Percentiles rank a stretch among this genome's conserved stretches.
Conservation (phyloP, 2,113 vertebrate species). For the Trichechus manatus region DNA sequence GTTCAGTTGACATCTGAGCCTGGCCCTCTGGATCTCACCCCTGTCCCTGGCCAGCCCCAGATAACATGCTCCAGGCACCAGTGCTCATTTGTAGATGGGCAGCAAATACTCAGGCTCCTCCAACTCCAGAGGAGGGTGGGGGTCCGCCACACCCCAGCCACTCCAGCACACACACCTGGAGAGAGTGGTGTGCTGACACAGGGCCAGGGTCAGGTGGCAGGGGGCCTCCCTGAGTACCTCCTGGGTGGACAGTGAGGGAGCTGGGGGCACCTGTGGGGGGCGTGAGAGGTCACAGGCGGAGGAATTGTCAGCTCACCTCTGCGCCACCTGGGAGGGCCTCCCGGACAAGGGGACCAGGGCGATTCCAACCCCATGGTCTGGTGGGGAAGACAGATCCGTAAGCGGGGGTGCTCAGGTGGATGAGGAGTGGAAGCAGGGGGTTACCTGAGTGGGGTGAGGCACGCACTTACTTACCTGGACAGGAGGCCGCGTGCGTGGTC, state of each 20-base stretch:
- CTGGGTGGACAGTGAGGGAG: background rate
- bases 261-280: background rate
- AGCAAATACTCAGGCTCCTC: no score
- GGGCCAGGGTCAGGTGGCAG: background rate
- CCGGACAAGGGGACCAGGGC: background rate
- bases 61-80: accelerated
- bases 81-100: background rate
- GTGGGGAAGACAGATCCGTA: accelerated
- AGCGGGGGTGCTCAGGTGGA: background rate
- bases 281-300: background rate
- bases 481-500: accelerated
- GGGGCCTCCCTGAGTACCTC: background rate
- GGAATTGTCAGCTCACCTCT: background rate
- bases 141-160: accelerated
- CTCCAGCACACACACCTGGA: background rate
- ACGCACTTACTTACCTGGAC: background rate
- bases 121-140: no score
- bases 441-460: background rate
- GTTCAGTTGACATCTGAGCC: background rate
- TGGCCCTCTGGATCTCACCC: background rate
- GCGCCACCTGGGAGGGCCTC: background rate
- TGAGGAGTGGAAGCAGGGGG: background rate
- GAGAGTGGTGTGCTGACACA: accelerated
- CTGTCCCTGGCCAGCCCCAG: background rate
- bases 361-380: background rate